Base-by-base conservation (phyloP, 1,140 invertebrate genomes). In the Drosophila pseudoobscura region DNA sequence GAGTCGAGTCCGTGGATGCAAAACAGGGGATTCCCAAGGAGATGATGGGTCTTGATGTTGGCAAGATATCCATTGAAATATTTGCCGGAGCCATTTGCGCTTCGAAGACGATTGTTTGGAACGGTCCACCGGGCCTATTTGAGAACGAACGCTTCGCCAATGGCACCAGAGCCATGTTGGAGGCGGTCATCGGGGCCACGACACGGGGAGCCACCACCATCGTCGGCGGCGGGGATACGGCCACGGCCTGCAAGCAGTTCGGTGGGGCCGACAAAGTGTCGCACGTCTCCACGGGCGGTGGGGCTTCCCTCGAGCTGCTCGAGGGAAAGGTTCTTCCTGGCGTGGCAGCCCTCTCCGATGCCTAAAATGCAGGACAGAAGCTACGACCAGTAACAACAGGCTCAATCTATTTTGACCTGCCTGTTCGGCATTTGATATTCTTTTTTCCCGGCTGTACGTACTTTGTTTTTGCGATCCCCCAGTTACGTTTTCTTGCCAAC, bases 21-120 rank as follows among this genome's bases (percentile, higher is more conserved):
- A 44, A 95, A 61, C 90, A 80, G 73, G 99, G 98, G 13, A 98
- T 99, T 89, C 97, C 97, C 9, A 96, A 96, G 68, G 97, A 96
- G 22, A 96, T 95, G 93, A 96, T 99, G 95, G 98, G 98, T 59
- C 92, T 99, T 22, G 99, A 99, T 92, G 94, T 98, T 90, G 99
- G 99, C 26, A 95, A 96, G 35, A 95, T 98, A 92, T 95, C 97
- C 0, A 93, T 94, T 35, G 94, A 95, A 71, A 72, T 94, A 0
- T 99, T 99, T 91, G 93, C 93, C 26, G 94, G 95, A 46, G 95
- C 96, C 2, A 95, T 99, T 71, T 92, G 93, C 6, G 93, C 95
- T 74, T 97, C 99, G 11, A 99, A 99, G 92, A 96, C 98, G 2
- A 98, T 99, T 88, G 97, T 99, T 6, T 99, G 99, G 99, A 99